Conservation (phyloP, 1,140 invertebrate genomes). For the Bombus pyrosoma region DNA sequence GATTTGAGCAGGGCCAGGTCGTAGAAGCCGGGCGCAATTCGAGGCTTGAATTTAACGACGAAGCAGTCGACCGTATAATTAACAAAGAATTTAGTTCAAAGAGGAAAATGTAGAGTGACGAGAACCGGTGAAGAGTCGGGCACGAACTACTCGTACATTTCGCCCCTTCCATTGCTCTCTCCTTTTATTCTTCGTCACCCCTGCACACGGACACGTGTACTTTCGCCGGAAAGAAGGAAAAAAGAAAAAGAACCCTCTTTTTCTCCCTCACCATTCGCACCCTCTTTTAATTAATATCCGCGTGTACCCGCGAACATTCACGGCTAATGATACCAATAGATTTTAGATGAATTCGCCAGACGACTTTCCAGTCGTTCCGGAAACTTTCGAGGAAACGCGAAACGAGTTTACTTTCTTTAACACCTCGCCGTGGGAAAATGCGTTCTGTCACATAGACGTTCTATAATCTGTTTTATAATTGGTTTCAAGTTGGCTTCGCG, state of each 20-base stretch:
- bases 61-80: slow-evolving; percentile 55
- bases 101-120: slow-evolving; percentile 49
- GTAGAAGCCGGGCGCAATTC: slow-evolving; percentile 25
- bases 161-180: slow-evolving; percentile 1
- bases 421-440: background rate
- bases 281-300: slow-evolving; percentile 37
- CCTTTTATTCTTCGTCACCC: slow-evolving; percentile 34
- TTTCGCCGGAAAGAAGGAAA: background rate
- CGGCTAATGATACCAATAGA: slow-evolving; percentile 17
- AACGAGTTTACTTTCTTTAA: background rate
- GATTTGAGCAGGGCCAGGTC: slow-evolving; percentile 25
- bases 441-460: background rate
- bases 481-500: too few species aligned
- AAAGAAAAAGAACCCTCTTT: background rate
- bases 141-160: slow-evolving; percentile 43
- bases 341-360: slow-evolving; percentile 7
- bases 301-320: slow-evolving; percentile 13
- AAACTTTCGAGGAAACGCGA: background rate
- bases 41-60: slow-evolving; percentile 49
- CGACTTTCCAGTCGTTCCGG: background rate
- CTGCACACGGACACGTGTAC: slow-evolving; percentile 15
- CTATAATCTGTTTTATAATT: too few species aligned
- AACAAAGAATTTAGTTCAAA: slow-evolving; percentile 59
- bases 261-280: slow-evolving; percentile 5
- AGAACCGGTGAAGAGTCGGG: slow-evolving; percentile 36